Base-by-base conservation (phyloP, 2,113 vertebrate species). In the Plectropomus leopardus region DNA sequence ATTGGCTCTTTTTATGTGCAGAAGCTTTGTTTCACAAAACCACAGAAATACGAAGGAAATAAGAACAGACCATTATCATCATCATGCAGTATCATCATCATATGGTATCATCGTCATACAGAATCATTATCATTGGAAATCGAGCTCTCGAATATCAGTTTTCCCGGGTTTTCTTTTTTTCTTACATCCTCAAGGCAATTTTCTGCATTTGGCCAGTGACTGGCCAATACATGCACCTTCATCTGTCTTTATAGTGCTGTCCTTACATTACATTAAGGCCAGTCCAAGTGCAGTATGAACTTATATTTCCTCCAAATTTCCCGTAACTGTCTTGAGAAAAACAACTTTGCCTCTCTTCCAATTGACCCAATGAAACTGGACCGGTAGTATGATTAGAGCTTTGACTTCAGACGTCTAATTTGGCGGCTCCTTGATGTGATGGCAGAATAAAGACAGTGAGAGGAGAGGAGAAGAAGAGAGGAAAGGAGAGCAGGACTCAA, bases 341-440 rank as follows among this genome's bases (percentile, higher is more conserved):
- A 81, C 55, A 53, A 74, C 67, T 16, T 10, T 30, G 36, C 28
- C 54, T 26, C 44, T 89, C 71, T 59, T 70, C 74, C 73, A 75
- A 74, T 67, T 74, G 65, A 73, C 86, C 78, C 53, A 80, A 57
- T 64, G 64, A 88, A 77, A 85, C 14, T 36, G 71, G 60, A 76
- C 50, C 23, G 14, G 78, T 77, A 82, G 85, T 69, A 82, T 86
- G 85, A 91, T 92, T 89, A 87, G 80, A 92, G 76, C 82, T 93
- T 61, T 60, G 69, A 87, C 86, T 93, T 87, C 80, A 87, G 89
- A 88, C 69, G 23, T 91, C 91, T 92, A 74, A 92, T 93, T 93
- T 94, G 90, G 89, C 60, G 75, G 82, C 77, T 74, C 71, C 79
- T 88, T 90, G 82, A 92, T 82, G 54, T 78, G 82, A 91, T 75